A percentile compares a stretch with the other conserved stretches of the same genome.
phyloP scores from a whole-genome alignment of 53 echinoderm and acorn worm species.

The Patiria pectinifera region DNA sequence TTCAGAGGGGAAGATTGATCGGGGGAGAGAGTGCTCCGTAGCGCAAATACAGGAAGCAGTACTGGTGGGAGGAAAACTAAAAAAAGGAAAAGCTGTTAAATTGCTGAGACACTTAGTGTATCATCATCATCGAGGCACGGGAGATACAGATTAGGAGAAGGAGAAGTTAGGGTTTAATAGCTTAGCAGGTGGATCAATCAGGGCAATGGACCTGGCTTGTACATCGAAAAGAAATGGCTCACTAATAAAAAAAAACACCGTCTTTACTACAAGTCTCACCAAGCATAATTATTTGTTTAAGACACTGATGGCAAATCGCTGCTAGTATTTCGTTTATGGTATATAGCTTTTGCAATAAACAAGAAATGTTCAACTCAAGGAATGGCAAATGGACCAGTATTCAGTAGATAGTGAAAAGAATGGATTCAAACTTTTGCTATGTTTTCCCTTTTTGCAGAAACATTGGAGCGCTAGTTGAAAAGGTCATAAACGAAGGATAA shows the following conservation, averaged over 20 bases:
- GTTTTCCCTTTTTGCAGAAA: too few species aligned
- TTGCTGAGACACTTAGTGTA: slow-evolving; percentile 8
- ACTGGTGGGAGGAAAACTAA: not conserved
- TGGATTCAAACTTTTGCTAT: too few species aligned
- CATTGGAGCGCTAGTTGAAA: too few species aligned
- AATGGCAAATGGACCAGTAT: too few species aligned
- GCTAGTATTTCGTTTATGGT: too few species aligned
- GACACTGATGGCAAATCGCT: too few species aligned
- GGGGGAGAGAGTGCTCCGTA: slow-evolving; percentile 12
- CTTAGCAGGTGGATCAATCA: slow-evolving; percentile 1
- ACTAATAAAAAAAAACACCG: not conserved
- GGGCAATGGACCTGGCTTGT: not conserved
- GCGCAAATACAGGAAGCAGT: slow-evolving; percentile 26
- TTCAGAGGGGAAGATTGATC: slow-evolving; percentile 38
- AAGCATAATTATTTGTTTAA: too few species aligned
- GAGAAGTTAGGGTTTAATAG: not conserved
- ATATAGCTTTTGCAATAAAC: too few species aligned
- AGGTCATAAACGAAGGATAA: too few species aligned
- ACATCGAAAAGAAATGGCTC: not conserved
- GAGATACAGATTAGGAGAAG: slow-evolving; percentile 21
- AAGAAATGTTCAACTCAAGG: too few species aligned
- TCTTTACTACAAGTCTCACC: too few species aligned
- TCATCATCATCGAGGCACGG: not conserved
- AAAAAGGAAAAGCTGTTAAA: not conserved
- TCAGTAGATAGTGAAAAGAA: too few species aligned